Base-by-base conservation (phyloP, 2,797 vertebrate species). In the Lindbergichthys nudifrons region DNA sequence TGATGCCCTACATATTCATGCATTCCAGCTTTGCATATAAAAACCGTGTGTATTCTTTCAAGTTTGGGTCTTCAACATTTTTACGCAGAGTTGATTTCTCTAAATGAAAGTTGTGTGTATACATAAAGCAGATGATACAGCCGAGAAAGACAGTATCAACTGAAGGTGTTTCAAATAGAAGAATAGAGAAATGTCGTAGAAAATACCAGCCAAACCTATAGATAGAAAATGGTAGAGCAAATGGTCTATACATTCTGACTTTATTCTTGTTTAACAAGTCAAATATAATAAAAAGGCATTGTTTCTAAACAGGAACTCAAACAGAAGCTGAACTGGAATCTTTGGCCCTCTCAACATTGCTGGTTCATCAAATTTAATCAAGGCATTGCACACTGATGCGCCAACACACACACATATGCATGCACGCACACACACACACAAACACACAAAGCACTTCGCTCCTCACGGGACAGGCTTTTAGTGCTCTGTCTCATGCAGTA, bases 401-500 rank as follows among this genome's bases (percentile, higher is more conserved):
- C 73, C 39, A 82, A 79, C 78, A 88, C 83, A 86, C 86, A 77
- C 70, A 82, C 60, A 78, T 36, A 74, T 45, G 51, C 63, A 73
- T 60, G 73, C 84, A 76, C 72, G 72, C 70, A 81, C 73, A 46
- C 65, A 65, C 81, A 51, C 63, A 65, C 81, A 69, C 62, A 82
- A 70, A 87, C 77, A 86, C 89, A 93, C 89, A 92, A 87, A 93
- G 92, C 93, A 93, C 94, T 95, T 86, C 52, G 54, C 92, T 92
- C 87, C 93, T 93, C 91, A 76, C 75, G 84, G 93, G 92, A 92
- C 90, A 91, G 91, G 95, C 95, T 95, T 95, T 95, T 95, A 95
- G 95, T 94, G 94, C 94, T 93, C 93, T 92, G 92, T 93, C 94
- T 95, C 94, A 95, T 95, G 94, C 94, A 95, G 94, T 95, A 95